phyloP scores from a whole-genome alignment of 2,113 vertebrate species.

The Emydocephalus ijimae region DNA sequence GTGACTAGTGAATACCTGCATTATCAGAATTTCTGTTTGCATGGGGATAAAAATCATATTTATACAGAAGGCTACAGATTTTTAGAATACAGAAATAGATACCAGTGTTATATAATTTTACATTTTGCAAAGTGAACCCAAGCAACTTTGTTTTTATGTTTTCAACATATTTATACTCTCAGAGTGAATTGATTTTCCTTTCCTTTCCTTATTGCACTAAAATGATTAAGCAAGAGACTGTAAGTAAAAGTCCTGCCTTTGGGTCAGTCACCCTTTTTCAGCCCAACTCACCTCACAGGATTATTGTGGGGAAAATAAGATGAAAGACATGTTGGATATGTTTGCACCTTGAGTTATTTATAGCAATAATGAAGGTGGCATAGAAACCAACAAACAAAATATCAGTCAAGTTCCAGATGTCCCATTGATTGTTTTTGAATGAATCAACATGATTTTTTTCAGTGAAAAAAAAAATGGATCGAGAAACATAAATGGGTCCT shows the following conservation, averaged over 20 bases:
- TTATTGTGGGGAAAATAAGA: neutral
- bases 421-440: neutral
- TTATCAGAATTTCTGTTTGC: neutral
- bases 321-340: neutral
- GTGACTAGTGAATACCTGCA: neutral
- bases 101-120: fast-evolving
- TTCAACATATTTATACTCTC: neutral
- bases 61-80: neutral
- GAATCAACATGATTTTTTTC: neutral
- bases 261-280: neutral
- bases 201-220: neutral
- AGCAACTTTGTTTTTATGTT: neutral
- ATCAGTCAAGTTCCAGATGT: neutral
- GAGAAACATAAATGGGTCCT: neutral
- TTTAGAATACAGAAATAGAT: neutral
- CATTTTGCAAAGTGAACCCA: neutral
- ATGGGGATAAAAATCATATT: neutral
- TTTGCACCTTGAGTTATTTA: neutral
- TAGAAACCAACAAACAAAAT: neutral
- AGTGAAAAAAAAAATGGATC: neutral
- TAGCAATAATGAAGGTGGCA: neutral
- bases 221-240: neutral
- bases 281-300: neutral
- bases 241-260: neutral
- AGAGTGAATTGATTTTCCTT: neutral